Conservation (phyloP, 2,797 vertebrate genomes). For the Hippocampus kuda region DNA sequence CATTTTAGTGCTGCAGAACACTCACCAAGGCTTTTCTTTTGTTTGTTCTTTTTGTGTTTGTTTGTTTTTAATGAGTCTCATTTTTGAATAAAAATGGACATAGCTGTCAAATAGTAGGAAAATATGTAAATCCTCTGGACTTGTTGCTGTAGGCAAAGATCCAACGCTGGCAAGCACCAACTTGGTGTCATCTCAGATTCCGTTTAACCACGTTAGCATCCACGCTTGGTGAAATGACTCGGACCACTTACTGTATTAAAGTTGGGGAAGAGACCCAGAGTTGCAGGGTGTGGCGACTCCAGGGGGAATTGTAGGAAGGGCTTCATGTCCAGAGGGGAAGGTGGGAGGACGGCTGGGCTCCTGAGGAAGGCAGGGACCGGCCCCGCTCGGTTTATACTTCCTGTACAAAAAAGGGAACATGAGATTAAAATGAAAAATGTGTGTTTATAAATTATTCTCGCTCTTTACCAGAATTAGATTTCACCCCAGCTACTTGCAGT, state of each 20-base stretch:
- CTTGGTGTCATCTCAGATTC: neutral
- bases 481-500: neutral
- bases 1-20: constrained; percentile 56
- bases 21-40: constrained; percentile 10
- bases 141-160: constrained; percentile 12
- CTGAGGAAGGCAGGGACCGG: constrained; percentile 80
- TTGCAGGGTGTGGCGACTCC: constrained; percentile 69
- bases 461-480: neutral
- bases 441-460: neutral
- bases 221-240: neutral
- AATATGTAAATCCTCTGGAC: constrained; percentile 7
- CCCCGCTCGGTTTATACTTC: constrained; percentile 82
- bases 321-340: constrained; percentile 79
- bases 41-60: neutral
- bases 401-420: constrained; percentile 46
- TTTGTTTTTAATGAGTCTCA: neutral
- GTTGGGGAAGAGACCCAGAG: constrained; percentile 78
- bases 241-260: constrained; percentile 75
- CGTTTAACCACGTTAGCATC: neutral
- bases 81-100: constrained; percentile 2
- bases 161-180: constrained; percentile 17
- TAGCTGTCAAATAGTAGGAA: neutral
- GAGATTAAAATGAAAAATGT: neutral
- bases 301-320: constrained; percentile 80
- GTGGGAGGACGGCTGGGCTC: constrained; percentile 74